Evolutionary conservation across 2,797 vertebrate species (phyloP).

Genomic region (Labeo calbasu): DNA sequence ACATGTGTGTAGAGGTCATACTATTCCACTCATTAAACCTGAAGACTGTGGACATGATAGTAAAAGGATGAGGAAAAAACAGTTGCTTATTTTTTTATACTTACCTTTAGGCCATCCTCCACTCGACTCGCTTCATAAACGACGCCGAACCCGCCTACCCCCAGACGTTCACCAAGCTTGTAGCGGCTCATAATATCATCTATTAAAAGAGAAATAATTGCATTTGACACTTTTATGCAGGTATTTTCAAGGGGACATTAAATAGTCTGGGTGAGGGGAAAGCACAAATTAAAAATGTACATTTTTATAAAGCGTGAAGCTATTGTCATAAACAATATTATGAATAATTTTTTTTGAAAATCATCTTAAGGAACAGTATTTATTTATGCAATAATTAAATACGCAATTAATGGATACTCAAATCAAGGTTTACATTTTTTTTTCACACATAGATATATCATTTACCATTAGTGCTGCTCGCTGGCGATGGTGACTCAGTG

Average conservation of each 20-base stretch:
- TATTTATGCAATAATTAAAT: neutral
- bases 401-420: neutral
- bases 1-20: neutral
- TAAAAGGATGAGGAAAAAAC: neutral
- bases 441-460: no score
- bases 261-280: no score
- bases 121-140: neutral
- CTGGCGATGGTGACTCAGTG: neutral
- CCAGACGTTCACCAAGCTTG: neutral
- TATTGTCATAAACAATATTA: no score
- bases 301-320: no score
- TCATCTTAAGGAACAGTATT: neutral
- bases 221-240: neutral
- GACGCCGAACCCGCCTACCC: neutral
- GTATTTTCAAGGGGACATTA: no score
- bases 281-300: neutral
- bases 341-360: no score
- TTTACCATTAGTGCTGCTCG: neutral
- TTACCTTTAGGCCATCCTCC: neutral
- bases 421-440: no score
- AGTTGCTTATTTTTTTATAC: neutral
- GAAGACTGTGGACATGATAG: neutral
- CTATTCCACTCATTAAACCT: neutral
- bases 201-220: neutral
- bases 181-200: neutral